These are phyloP conservation scores for Gavialis gangeticus DNA, from an alignment of 2,113 vertebrate genomes.

Conservation along the genomic window DNA sequence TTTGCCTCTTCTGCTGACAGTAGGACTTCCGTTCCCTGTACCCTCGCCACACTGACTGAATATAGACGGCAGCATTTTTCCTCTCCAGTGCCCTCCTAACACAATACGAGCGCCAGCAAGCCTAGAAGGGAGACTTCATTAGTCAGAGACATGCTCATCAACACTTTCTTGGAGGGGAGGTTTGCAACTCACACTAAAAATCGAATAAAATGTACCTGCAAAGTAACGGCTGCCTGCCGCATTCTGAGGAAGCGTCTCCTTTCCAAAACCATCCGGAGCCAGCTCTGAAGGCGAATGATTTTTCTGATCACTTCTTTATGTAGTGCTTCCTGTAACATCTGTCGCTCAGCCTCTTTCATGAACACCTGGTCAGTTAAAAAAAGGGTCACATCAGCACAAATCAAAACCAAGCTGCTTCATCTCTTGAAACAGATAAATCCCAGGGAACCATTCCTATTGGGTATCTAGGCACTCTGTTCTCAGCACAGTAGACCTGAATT, in stretches of 20 bases:
- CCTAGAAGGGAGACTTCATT: conserved; percentile 46
- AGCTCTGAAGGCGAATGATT: conserved; percentile 94
- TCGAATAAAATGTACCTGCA: conserved; percentile 84
- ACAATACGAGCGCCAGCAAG: conserved; percentile 82
- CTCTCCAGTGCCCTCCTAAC: conserved; percentile 60
- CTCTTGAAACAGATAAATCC: neutral
- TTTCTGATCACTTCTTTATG: conserved; percentile 94
- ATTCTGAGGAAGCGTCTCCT: conserved; percentile 86
- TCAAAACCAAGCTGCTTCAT: neutral
- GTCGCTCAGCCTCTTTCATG: conserved; percentile 92
- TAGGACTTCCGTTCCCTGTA: conserved; percentile 76
- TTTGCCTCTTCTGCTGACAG: conserved; percentile 59
- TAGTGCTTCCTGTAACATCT: conserved; percentile 90
- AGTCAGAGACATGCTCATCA: neutral
- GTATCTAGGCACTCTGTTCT: neutral
- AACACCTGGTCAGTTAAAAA: conserved; percentile 86
- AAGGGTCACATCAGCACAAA: neutral
- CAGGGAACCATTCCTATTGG: neutral
- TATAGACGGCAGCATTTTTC: conserved; percentile 74
- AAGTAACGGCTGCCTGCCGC: conserved; percentile 81
- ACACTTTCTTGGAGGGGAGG: neutral
- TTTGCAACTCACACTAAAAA: rapidly evolving
- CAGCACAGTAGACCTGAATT: neutral
- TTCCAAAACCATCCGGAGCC: conserved; percentile 88
- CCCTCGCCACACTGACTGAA: conserved; percentile 90